Base-by-base conservation (phyloP, 2,113 vertebrate genomes). In the Lepisosteus osseus region DNA sequence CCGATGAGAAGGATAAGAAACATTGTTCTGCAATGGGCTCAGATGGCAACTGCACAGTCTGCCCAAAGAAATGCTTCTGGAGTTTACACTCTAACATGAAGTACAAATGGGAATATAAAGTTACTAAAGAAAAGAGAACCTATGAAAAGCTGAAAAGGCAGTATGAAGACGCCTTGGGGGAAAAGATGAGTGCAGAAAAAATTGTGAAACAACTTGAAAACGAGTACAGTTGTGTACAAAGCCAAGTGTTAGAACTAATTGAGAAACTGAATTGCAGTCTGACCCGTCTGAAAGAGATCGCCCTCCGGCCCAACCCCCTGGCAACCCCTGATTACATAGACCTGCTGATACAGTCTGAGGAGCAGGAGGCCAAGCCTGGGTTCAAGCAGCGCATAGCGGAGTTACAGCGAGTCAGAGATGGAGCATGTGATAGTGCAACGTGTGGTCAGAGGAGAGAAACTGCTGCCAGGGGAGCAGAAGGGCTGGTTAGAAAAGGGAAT, bases 231-330 rank as follows among this genome's bases (percentile, higher is more conserved):
- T 3, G n/a, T 67, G 9, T 44, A 69, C 15, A 3, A 17, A 4
- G n/a, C 15, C 1, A 7, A 0, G 67, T 69, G 41, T 14, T 54
- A 2, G 5, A 54, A 3, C 57, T 69, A 7, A 42, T 74, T 42
- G 43, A 68, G 51, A 7, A 29, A 68, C 29, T 29, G 41, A 61
- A 42, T 3, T 0, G 12, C 8, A n/a, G 72, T 17, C 54, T 69
- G 29, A 1, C 13, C 4, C 41, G 44, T 15, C 67, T 70, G 55
- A 45, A 64, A 8, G 17, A 69, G 57, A 74, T 74, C 3, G 73
- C 67, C 15, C 62, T 74, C 12, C 43, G 57, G 9, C 73, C 73
- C 47, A 74, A 65, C 44, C 67, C 73, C 2, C 57, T 74, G 9
- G 8, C 59, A 5, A 74, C 72, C 14, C 44, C 67, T 54, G 72